phyloP scores from a whole-genome alignment of 2,113 vertebrate species.

The Lampris megalopsis region DNA sequence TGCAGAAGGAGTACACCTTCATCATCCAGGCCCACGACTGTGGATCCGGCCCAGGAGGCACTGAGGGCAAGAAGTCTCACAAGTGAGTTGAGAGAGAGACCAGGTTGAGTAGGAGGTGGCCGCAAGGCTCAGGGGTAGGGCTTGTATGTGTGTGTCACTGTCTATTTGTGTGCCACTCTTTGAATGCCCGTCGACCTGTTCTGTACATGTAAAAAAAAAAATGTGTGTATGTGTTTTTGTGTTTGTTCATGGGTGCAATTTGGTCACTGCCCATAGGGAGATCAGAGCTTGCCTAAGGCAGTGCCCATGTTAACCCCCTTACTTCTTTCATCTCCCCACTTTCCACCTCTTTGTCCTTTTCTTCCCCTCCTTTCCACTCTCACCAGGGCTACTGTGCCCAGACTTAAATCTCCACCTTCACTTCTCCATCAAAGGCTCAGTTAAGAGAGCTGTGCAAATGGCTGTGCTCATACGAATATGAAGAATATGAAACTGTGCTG shows the following conservation, averaged over 20 bases:
- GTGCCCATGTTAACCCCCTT: conserved; percentile 52
- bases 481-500: background rate
- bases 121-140: background rate
- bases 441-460: conserved; percentile 20
- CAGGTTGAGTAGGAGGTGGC: background rate
- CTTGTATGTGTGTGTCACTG: background rate
- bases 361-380: conserved; percentile 35
- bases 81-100: conserved; percentile 85
- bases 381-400: conserved; percentile 10
- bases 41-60: conserved; percentile 87
- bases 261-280: conserved; percentile 73
- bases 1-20: conserved; percentile 97
- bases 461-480: too few relatives aligned
- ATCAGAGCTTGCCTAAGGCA: conserved; percentile 60
- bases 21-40: conserved; percentile 98
- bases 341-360: conserved; percentile 21
- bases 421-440: conserved; percentile 25
- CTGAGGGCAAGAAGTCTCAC: conserved; percentile 95
- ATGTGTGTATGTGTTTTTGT: too few relatives aligned
- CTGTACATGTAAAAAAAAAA: too few relatives aligned
- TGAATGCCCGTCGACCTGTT: too few relatives aligned
- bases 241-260: background rate
- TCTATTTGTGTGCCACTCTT: too few relatives aligned
- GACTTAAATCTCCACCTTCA: conserved; percentile 35
- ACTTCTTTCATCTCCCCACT: conserved; percentile 63